Evolutionary conservation across 2,888 invertebrate species (phyloP).

Genomic region (Caradrina clavipalpis): DNA sequence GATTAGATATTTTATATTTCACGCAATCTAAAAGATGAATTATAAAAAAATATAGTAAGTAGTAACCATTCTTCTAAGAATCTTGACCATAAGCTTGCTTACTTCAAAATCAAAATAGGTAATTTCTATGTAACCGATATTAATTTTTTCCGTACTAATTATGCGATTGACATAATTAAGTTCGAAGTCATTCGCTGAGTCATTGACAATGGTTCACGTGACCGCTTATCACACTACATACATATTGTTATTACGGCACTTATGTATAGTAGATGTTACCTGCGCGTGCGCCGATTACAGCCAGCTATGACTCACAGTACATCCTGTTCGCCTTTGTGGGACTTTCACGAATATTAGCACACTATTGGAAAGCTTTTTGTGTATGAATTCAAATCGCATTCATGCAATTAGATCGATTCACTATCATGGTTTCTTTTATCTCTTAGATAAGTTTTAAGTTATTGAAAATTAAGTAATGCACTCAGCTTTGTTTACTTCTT

Average conservation of each 20-base stretch:
- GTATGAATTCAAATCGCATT: constrained; percentile 28
- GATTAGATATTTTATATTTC: neutral
- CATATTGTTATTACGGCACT: constrained; percentile 75
- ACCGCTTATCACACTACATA: constrained; percentile 82
- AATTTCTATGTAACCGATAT: constrained; percentile 10
- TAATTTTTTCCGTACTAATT: constrained; percentile 53
- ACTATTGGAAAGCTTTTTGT: constrained; percentile 71
- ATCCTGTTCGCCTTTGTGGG: constrained; percentile 86
- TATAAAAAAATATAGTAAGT: no score
- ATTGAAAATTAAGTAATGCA: constrained; percentile 54
- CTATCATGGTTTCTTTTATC: constrained; percentile 23
- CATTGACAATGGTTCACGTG: constrained; percentile 83
- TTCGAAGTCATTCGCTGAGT: constrained; percentile 74
- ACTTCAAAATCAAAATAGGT: constrained; percentile 1
- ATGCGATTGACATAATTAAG: constrained; percentile 54
- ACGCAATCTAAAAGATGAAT: neutral
- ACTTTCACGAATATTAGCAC: constrained; percentile 83
- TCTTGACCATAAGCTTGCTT: neutral
- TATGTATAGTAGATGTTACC: constrained; percentile 81
- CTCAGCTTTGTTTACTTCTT: constrained; percentile 54
- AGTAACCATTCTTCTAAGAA: no score
- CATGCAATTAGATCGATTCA: constrained; percentile 22
- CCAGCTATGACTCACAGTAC: constrained; percentile 80
- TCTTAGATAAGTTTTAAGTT: constrained; percentile 21
- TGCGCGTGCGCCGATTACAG: constrained; percentile 85